phyloP scores from a whole-genome alignment of 2,113 vertebrate genomes.

The Coryphaenoides rupestris region DNA sequence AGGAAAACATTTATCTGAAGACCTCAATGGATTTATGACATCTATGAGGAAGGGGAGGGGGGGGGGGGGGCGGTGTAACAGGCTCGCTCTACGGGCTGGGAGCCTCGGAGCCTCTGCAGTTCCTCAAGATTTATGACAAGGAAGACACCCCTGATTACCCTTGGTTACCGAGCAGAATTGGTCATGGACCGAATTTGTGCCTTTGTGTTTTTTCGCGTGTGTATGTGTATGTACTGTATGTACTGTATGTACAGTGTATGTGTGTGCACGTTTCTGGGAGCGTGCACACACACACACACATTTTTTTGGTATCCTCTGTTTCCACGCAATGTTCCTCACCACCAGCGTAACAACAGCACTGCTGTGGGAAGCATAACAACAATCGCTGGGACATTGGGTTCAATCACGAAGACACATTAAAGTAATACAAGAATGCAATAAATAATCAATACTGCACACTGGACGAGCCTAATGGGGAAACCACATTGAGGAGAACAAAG shows the following conservation, averaged over 20 bases:
- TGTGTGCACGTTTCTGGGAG: constrained; percentile 32
- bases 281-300: background rate
- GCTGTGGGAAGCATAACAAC: constrained; percentile 12
- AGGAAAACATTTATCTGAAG: constrained; percentile 50
- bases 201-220: constrained; percentile 33
- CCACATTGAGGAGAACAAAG: constrained; percentile 43
- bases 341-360: constrained; percentile 24
- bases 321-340: constrained; percentile 18
- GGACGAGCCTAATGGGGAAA: constrained; percentile 57
- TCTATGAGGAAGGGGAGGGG: too few relatives aligned
- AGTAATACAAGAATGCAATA: constrained; percentile 37
- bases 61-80: constrained; percentile 44
- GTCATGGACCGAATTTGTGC: constrained; percentile 42
- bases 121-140: constrained; percentile 64
- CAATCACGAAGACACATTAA: constrained; percentile 25
- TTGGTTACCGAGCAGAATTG: constrained; percentile 64
- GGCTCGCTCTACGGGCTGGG: constrained; percentile 56
- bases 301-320: constrained; percentile 17
- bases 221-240: constrained; percentile 7
- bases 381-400: constrained; percentile 13
- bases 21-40: constrained; percentile 63
- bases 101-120: constrained; percentile 52
- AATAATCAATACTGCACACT: constrained; percentile 33
- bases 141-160: constrained; percentile 72
- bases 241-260: constrained; percentile 22